Conservation (phyloP, 2,888 invertebrate genomes). For the Phasia obesa region DNA sequence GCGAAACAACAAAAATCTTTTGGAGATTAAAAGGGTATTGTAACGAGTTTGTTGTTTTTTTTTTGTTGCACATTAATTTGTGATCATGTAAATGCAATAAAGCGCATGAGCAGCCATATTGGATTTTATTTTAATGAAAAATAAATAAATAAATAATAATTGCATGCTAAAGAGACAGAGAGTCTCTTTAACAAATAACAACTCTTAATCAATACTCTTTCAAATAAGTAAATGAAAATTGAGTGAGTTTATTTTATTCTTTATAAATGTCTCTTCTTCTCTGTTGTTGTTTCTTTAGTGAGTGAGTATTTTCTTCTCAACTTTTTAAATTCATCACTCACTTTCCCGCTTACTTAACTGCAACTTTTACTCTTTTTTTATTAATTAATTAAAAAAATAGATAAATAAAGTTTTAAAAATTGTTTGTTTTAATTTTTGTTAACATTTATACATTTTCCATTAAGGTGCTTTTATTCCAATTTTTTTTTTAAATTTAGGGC, state of each 20-base stretch:
- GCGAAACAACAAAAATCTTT: conserved; percentile 1
- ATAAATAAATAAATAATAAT: conserved; percentile 40
- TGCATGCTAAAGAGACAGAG: too few relatives aligned
- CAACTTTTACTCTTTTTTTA: conserved; percentile 4
- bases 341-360: conserved; percentile 5
- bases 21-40: conserved; percentile 51
- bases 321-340: neutral
- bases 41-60: conserved; percentile 56
- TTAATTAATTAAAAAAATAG: conserved; percentile 22
- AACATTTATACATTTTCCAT: conserved; percentile 65
- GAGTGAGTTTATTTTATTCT: conserved; percentile 59
- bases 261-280: conserved; percentile 5
- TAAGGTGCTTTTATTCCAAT: conserved; percentile 24
- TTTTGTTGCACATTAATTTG: conserved; percentile 23
- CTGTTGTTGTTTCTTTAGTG: too few relatives aligned
- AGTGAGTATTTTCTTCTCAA: neutral
- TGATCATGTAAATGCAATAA: conserved; percentile 55
- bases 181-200: neutral
- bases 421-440: conserved; percentile 50
- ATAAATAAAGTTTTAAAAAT: conserved; percentile 48
- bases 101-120: conserved; percentile 72
- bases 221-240: conserved; percentile 11
- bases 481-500: conserved; percentile 27
- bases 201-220: conserved; percentile 12
- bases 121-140: conserved; percentile 41